Conservation (phyloP, 2,113 vertebrate species). For the Microcebus lehilahytsara region DNA sequence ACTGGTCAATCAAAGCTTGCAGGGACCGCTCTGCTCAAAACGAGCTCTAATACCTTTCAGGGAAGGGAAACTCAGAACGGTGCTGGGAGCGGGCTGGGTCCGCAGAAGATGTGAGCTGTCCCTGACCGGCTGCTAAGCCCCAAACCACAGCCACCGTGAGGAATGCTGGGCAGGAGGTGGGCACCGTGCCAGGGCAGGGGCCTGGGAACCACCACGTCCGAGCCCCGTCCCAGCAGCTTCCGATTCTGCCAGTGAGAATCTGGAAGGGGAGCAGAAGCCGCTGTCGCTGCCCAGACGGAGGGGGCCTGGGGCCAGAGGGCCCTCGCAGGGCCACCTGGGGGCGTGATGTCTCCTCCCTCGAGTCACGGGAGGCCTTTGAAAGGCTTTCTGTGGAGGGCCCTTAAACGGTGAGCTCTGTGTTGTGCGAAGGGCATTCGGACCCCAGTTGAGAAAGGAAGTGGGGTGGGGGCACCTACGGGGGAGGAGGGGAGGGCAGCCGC, state of each 20-base stretch:
- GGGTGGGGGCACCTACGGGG: too few relatives aligned
- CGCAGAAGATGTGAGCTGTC: too few relatives aligned
- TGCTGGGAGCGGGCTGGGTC: background rate
- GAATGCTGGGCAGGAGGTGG: background rate
- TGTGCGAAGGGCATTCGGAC: background rate
- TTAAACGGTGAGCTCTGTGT: background rate
- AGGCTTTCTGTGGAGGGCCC: background rate
- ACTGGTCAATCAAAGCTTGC: background rate
- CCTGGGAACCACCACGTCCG: background rate
- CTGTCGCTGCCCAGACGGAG: background rate
- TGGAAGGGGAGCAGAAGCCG: background rate
- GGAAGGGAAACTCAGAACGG: background rate
- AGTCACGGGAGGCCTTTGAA: background rate
- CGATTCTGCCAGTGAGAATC: background rate
- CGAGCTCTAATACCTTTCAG: background rate
- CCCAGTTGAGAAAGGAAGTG: background rate
- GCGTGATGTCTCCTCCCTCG: rapidly evolving
- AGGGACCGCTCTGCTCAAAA: background rate
- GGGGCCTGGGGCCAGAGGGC: too few relatives aligned
- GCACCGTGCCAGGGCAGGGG: background rate
- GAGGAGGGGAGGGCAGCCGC: too few relatives aligned
- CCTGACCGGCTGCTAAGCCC: background rate
- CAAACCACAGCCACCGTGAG: background rate
- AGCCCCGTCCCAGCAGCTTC: background rate
- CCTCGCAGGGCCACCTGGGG: background rate